These are phyloP conservation scores for Scaptomyza hsui DNA, from an alignment of 1,140 invertebrate species.

Conservation along the genomic window DNA sequence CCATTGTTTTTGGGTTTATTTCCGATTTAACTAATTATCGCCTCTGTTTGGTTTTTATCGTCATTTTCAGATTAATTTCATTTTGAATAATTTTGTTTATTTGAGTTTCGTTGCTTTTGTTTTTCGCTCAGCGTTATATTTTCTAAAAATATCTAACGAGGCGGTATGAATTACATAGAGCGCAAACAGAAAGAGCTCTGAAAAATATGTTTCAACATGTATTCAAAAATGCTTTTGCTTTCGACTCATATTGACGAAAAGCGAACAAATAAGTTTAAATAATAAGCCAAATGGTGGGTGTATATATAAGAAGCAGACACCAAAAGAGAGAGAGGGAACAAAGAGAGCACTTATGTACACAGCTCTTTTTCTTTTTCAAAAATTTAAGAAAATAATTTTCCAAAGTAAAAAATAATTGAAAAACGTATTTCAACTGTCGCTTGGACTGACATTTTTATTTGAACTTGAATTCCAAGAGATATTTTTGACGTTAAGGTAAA, in stretches of 20 bases:
- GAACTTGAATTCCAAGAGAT: conserved; percentile 69
- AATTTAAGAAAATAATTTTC: neutral
- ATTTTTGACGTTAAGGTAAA: conserved; percentile 52
- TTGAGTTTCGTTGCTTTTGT: conserved; percentile 39
- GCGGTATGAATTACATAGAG: conserved; percentile 80
- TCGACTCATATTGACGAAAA: conserved; percentile 70
- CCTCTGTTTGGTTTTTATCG: conserved; percentile 30
- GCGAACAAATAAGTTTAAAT: conserved; percentile 73
- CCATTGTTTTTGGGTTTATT: conserved; percentile 27
- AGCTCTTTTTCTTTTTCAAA: neutral
- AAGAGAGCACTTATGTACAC: conserved; percentile 13
- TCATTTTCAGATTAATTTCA: conserved; percentile 71
- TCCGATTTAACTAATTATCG: conserved; percentile 58
- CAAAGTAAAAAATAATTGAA: conserved; percentile 17
- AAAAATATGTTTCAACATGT: conserved; percentile 58
- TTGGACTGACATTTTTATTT: conserved; percentile 55
- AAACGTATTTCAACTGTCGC: conserved; percentile 37
- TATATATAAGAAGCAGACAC: conserved; percentile 40
- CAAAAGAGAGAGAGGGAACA: conserved; percentile 5
- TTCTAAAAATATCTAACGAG: conserved; percentile 70
- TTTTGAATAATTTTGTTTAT: conserved; percentile 79
- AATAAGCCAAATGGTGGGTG: conserved; percentile 55
- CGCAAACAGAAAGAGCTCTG: conserved; percentile 43
- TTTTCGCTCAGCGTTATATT: conserved; percentile 12
- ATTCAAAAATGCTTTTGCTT: conserved; percentile 56